Base-by-base conservation (phyloP, 2,888 invertebrate species). In the Spialia ferax region DNA sequence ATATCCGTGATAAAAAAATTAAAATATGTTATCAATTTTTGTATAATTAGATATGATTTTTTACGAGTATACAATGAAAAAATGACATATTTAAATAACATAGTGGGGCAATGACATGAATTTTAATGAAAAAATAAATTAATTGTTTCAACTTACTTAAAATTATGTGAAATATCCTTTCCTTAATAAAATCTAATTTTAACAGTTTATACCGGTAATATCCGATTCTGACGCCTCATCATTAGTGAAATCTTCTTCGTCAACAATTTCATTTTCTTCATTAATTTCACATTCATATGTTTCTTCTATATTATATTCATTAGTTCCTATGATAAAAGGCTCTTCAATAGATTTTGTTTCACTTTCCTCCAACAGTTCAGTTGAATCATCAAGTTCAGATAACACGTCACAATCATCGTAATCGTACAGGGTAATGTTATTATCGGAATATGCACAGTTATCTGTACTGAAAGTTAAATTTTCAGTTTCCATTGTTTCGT, bases 301-400 rank as follows among this genome's bases (percentile, higher is more conserved):
- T 29, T 2, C 8, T 29, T 29, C 29, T 29, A 8, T 29, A 29
- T 1, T 29, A 29, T 29, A 29, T 29, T 29, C n/a, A 18, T 50
- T 4, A 50, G 22, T 22, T 22, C 5, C 0, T 7, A 4, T 13
- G 1, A 22, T 45, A 38, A 1, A 38, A n/a, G 20, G 18, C 10
- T 20, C 2, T 10, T 18, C 0, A 22, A 2, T 13, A 2, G 13
- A 22, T 13, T 23, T 11, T 7, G 7, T 29, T 8, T 2, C n/a
- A 10, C 29, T 54, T 29, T 8, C 54, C 18, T 29, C 15, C 23
- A 45, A 18, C n/a, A n/a, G 2, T 2, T 15, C 29, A n/a, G 10
- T 26, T 15, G 15, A 54, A 13, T 56, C 56, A 35, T 6, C 20
- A 56, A n/a, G n/a, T n/a, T n/a, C n/a, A n/a, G n/a, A n/a, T n/a